A percentile compares a stretch with the other conserved stretches of the same genome.
Evolutionary conservation across 2,888 invertebrate species (phyloP).

Genomic region (Macrosiphum euphorbiae): DNA sequence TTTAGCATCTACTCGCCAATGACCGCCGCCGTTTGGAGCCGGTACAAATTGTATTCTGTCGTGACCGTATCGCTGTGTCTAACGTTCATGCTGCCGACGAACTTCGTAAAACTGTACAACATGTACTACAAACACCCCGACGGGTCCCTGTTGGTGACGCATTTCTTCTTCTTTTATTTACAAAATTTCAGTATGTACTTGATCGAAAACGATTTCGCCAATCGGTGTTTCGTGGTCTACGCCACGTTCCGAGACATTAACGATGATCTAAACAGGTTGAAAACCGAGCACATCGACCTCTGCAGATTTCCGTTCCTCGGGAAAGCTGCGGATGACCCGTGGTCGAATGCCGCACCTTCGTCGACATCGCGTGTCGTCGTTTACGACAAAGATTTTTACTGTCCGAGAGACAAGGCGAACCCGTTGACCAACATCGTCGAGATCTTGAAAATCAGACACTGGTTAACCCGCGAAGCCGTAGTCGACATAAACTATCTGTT

Average conservation of each 20-base stretch:
- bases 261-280: constrained; percentile 28
- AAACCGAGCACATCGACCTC: neutral
- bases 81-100: constrained; percentile 19
- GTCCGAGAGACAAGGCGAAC: neutral
- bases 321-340: neutral
- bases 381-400: constrained; percentile 31
- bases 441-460: constrained; percentile 36
- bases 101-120: constrained; percentile 41
- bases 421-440: neutral
- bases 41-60: neutral
- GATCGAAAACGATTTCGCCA: constrained; percentile 56
- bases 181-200: constrained; percentile 62
- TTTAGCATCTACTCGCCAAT: constrained; percentile 24
- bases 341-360: neutral
- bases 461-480: constrained; percentile 25
- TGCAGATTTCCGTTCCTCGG: constrained; percentile 26
- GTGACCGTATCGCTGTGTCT: neutral
- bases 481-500: constrained; percentile 15
- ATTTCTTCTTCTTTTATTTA: constrained; percentile 58
- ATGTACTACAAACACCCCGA: constrained; percentile 45
- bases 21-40: neutral
- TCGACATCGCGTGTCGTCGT: neutral
- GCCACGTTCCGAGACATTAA: constrained; percentile 46
- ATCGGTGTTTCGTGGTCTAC: constrained; percentile 28
- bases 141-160: constrained; percentile 15